Conservation (phyloP, 2,797 vertebrate genomes). For the Sciaenops ocellatus region DNA sequence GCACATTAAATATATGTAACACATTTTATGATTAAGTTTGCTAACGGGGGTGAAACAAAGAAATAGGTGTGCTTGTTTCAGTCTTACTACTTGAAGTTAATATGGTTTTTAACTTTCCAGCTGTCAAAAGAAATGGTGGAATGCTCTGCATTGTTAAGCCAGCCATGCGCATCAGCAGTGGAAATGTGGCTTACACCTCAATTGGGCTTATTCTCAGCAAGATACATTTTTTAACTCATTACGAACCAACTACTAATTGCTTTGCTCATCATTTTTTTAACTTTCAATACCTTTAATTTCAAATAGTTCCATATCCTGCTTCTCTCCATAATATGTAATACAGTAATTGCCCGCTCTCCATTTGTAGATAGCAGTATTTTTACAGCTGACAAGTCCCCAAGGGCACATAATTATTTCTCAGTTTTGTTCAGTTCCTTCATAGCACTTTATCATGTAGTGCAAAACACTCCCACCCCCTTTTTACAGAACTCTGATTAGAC, state of each 20-base stretch:
- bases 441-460: conserved; percentile 65
- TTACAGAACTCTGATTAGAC: conserved; percentile 61
- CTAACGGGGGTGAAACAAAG: neutral
- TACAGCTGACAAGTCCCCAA: conserved; percentile 71
- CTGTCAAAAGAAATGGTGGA: conserved; percentile 1
- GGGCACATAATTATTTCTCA: conserved; percentile 77
- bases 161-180: neutral
- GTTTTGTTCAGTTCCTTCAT: conserved; percentile 70
- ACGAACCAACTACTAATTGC: conserved; percentile 51
- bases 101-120: neutral
- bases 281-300: conserved; percentile 67
- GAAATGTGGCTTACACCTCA: conserved; percentile 9
- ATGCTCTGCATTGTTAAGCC: conserved; percentile 1
- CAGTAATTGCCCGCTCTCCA: conserved; percentile 71
- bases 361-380: conserved; percentile 74
- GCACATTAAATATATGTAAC: neutral
- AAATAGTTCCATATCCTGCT: conserved; percentile 46
- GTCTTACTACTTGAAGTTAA: neutral
- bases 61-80: neutral
- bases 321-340: conserved; percentile 53
- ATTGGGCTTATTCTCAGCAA: conserved; percentile 32
- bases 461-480: conserved; percentile 48
- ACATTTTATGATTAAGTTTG: neutral
- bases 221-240: conserved; percentile 46
- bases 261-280: conserved; percentile 57